Evolutionary conservation across 1,140 invertebrate genomes (phyloP).

Genomic region (Cyrtorhinus lividipennis): DNA sequence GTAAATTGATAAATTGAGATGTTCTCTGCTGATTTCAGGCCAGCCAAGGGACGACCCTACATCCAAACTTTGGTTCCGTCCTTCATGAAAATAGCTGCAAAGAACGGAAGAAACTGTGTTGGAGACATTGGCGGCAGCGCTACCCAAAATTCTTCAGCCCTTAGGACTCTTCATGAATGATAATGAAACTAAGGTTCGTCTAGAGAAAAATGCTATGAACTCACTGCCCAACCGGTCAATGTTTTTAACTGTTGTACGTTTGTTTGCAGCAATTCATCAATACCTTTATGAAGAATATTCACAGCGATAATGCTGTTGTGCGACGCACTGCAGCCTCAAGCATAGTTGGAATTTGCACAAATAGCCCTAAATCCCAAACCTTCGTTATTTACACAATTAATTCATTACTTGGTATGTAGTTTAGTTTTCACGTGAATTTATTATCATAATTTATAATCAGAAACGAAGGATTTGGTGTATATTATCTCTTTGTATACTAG

Average conservation of each 20-base stretch:
- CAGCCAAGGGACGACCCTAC: slow-evolving; percentile 60
- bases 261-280: slow-evolving; percentile 41
- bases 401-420: slow-evolving; percentile 35
- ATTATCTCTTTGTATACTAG: no score
- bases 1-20: no score
- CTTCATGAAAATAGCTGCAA: slow-evolving; percentile 45
- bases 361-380: slow-evolving; percentile 43
- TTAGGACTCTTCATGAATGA: slow-evolving; percentile 59
- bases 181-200: slow-evolving; percentile 55
- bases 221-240: no score
- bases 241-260: slow-evolving; percentile 14
- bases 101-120: slow-evolving; percentile 56
- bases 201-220: no score
- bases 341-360: slow-evolving; percentile 44
- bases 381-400: slow-evolving; percentile 45
- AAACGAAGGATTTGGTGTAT: no score
- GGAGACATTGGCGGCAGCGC: slow-evolving; percentile 50
- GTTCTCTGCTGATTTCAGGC: no score
- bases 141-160: slow-evolving; percentile 51
- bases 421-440: no score
- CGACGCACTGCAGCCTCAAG: slow-evolving; percentile 47
- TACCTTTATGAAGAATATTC: slow-evolving; percentile 48
- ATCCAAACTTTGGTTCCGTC: slow-evolving; percentile 56
- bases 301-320: slow-evolving; percentile 40
- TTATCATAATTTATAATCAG: no score